Conservation (phyloP, 2,113 vertebrate genomes). For the Plecturocebus donacophilus region DNA sequence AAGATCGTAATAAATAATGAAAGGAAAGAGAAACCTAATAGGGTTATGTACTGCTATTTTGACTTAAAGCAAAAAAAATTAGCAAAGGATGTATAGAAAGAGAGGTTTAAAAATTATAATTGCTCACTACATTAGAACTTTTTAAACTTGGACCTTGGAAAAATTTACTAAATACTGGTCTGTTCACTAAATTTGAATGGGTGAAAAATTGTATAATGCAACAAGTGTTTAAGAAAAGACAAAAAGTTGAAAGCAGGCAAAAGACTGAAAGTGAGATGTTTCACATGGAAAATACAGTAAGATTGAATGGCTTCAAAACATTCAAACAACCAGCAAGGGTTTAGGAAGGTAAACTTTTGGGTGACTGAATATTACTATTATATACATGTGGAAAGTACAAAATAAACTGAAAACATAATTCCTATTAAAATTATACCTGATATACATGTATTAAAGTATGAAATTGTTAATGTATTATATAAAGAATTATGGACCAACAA, state of each 20-base stretch:
- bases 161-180: background rate
- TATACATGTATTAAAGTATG: background rate
- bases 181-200: background rate
- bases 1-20: background rate
- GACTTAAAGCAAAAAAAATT: background rate
- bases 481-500: background rate
- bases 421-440: background rate
- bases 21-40: background rate
- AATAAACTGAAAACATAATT: background rate
- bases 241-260: background rate
- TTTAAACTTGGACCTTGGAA: background rate
- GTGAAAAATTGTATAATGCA: background rate
- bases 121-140: background rate
- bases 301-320: background rate
- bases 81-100: background rate
- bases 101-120: background rate
- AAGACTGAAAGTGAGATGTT: background rate
- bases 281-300: background rate
- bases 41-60: background rate
- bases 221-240: background rate
- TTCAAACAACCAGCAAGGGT: background rate
- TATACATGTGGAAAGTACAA: background rate
- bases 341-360: background rate
- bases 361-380: background rate
- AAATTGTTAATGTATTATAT: background rate